phyloP scores from a whole-genome alignment of 2,888 invertebrate species.

The Watsonalla binaria region DNA sequence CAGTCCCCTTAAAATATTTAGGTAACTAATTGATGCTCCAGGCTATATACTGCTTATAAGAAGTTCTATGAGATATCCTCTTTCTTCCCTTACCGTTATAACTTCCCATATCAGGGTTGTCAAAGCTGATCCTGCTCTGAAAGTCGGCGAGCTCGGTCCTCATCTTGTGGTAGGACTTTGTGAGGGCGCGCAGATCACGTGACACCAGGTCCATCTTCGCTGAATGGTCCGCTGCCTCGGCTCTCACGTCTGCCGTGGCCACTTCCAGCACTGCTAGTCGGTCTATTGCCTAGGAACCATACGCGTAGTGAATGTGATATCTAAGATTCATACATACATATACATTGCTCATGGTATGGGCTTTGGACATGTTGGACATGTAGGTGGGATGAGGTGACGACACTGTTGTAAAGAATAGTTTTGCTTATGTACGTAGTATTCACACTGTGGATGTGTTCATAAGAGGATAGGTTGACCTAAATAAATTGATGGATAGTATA shows the following conservation, averaged over 20 bases:
- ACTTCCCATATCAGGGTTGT: constrained; percentile 48
- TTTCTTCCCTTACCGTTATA: constrained; percentile 46
- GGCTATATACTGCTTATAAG: too few species aligned
- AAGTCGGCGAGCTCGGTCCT: constrained; percentile 64
- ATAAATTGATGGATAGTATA: too few species aligned
- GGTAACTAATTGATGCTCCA: too few species aligned
- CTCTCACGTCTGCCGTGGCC: constrained; percentile 72
- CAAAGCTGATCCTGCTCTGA: constrained; percentile 54
- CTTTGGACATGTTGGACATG: background rate
- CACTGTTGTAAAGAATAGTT: too few species aligned
- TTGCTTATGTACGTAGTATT: too few species aligned
- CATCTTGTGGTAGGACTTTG: constrained; percentile 66
- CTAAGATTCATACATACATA: background rate
- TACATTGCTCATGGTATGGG: background rate
- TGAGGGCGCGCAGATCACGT: constrained; percentile 59
- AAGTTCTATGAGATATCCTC: too few species aligned
- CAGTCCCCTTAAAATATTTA: too few species aligned
- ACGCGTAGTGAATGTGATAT: background rate
- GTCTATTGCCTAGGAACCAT: constrained; percentile 45
- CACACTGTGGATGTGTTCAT: too few species aligned
- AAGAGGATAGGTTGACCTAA: too few species aligned
- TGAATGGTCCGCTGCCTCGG: constrained; percentile 51
- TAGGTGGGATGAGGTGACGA: too few species aligned
- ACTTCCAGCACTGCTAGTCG: constrained; percentile 70
- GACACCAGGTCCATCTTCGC: constrained; percentile 48